Conservation (phyloP, 2,888 invertebrate genomes). For the Habroteleia sp. region DNA sequence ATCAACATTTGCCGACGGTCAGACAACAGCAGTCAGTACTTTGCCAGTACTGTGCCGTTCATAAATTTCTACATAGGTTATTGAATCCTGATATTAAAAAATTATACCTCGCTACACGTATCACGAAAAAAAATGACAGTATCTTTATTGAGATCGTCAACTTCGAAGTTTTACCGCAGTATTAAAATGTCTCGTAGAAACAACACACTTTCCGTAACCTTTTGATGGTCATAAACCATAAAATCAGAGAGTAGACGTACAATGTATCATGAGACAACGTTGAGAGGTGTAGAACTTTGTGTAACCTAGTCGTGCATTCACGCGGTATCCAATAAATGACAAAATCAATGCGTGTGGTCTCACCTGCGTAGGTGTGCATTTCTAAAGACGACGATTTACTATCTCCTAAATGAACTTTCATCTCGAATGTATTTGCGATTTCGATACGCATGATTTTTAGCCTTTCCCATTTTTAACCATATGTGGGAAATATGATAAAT, state of each 20-base stretch:
- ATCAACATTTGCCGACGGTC: too few relatives aligned
- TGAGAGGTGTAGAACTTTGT: slow-evolving; percentile 76
- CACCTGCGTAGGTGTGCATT: slow-evolving; percentile 77
- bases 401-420: slow-evolving; percentile 55
- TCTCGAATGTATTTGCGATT: slow-evolving; percentile 23
- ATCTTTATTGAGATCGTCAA: slow-evolving; percentile 10
- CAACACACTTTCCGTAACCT: slow-evolving; percentile 68
- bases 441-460: slow-evolving; percentile 13
- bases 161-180: background rate
- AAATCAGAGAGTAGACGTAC: slow-evolving; percentile 73
- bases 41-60: too few relatives aligned
- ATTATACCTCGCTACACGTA: too few relatives aligned
- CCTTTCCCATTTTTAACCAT: background rate
- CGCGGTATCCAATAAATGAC: slow-evolving; percentile 80
- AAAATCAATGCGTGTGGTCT: slow-evolving; percentile 80
- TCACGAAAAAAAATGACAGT: too few relatives aligned
- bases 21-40: too few relatives aligned
- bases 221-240: slow-evolving; percentile 73
- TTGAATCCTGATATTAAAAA: too few relatives aligned
- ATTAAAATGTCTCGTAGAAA: slow-evolving; percentile 12
- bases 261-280: slow-evolving; percentile 75
- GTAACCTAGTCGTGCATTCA: slow-evolving; percentile 72
- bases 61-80: too few relatives aligned
- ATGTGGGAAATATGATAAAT: too few relatives aligned
- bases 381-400: slow-evolving; percentile 55